phyloP scores from a whole-genome alignment of 2,113 vertebrate species.

The Alligator mississippiensis region DNA sequence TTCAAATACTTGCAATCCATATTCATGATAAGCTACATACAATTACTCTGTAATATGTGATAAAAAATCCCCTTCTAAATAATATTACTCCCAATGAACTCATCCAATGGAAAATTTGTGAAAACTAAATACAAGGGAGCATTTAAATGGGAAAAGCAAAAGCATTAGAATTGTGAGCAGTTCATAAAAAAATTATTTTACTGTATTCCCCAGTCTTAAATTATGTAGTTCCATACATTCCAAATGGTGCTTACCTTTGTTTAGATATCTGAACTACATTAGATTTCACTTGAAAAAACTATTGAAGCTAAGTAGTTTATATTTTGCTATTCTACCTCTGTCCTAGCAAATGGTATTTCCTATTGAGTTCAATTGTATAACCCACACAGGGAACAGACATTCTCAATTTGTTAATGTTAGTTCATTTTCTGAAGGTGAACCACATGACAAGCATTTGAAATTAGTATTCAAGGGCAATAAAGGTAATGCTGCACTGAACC shows the following conservation, averaged over 20 bases:
- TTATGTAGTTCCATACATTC: background rate
- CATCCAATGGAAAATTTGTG: background rate
- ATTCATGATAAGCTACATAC: background rate
- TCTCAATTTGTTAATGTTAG: background rate
- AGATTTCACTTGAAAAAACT: background rate
- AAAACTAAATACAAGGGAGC: background rate
- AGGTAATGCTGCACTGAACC: accelerated
- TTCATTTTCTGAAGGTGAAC: background rate
- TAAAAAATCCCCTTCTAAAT: background rate
- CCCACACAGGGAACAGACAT: background rate
- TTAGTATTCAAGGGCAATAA: background rate
- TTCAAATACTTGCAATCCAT: background rate
- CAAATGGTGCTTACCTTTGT: background rate
- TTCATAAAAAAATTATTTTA: background rate
- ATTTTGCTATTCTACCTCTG: background rate
- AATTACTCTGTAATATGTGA: background rate
- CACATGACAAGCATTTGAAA: background rate
- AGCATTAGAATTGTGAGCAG: background rate
- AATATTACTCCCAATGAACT: background rate
- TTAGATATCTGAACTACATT: background rate
- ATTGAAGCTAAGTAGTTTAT: background rate
- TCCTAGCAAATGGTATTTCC: background rate
- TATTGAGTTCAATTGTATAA: background rate
- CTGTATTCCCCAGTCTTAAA: background rate
- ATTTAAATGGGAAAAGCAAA: background rate